Evolutionary conservation across 2,797 vertebrate species (phyloP).

Genomic region (Leptodactylus fallax): DNA sequence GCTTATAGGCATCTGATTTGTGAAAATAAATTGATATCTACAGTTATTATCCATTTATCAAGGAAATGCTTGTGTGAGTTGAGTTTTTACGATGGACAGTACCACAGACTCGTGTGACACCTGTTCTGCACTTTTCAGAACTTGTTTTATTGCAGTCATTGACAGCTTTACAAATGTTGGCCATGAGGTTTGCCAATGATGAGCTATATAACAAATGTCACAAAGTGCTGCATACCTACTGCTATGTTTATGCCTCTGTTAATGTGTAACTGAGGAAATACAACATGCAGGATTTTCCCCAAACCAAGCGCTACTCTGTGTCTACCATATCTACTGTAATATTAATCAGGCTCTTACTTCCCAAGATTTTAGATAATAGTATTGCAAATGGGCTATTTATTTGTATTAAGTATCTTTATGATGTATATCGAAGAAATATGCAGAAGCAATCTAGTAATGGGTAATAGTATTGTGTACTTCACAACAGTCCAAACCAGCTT

Average conservation of each 20-base stretch:
- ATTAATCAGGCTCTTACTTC: background rate
- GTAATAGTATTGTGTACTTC: too few relatives aligned
- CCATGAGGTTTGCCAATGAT: background rate
- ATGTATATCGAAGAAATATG: too few relatives aligned
- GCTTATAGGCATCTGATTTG: background rate
- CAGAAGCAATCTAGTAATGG: too few relatives aligned
- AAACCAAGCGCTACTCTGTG: background rate
- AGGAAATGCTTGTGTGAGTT: background rate
- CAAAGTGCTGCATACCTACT: background rate
- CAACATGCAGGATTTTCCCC: background rate
- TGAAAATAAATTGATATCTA: background rate
- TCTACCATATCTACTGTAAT: background rate
- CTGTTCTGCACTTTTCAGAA: background rate
- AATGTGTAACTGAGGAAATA: background rate
- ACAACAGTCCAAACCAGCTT: too few relatives aligned
- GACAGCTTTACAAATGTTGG: conserved; percentile 22
- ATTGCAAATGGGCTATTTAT: background rate
- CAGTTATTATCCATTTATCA: background rate
- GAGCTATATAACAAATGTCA: conserved; percentile 17
- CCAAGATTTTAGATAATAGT: background rate
- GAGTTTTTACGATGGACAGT: background rate
- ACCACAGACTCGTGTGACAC: background rate
- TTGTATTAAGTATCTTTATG: too few relatives aligned
- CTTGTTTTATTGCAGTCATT: conserved; percentile 6
- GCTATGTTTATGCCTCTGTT: background rate